Conservation (phyloP, 2,113 vertebrate genomes). For the Eublepharis macularius region DNA sequence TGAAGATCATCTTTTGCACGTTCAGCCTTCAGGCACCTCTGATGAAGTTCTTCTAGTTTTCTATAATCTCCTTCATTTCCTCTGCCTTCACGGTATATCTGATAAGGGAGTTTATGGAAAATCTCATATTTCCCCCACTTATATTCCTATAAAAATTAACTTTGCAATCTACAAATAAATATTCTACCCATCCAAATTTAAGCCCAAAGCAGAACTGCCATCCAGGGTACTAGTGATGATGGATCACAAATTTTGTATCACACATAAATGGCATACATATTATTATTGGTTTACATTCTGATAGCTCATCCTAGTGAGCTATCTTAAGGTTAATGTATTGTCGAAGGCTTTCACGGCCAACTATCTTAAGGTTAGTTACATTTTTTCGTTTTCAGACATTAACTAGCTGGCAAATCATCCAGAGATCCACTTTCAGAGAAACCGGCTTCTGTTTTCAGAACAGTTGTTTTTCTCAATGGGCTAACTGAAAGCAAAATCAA, state of each 20-base stretch:
- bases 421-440: background rate
- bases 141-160: background rate
- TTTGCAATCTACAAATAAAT: background rate
- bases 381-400: background rate
- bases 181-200: background rate
- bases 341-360: no score
- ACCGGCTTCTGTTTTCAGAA: background rate
- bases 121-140: background rate
- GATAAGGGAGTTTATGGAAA: constrained; percentile 15
- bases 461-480: background rate
- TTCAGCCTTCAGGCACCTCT: constrained; percentile 86
- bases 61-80: constrained; percentile 79
- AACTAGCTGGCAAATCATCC: background rate
- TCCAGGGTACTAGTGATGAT: no score
- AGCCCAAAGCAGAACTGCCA: background rate
- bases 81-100: constrained; percentile 85
- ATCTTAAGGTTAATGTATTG: background rate
- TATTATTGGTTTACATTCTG: background rate
- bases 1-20: constrained; percentile 84
- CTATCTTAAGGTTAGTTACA: background rate
- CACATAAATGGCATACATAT: background rate
- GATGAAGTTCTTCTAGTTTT: constrained; percentile 88
- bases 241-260: background rate
- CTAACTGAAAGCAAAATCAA: background rate
- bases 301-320: background rate